Conservation (phyloP, 2,113 vertebrate species). For the Girardinichthys multiradiatus region DNA sequence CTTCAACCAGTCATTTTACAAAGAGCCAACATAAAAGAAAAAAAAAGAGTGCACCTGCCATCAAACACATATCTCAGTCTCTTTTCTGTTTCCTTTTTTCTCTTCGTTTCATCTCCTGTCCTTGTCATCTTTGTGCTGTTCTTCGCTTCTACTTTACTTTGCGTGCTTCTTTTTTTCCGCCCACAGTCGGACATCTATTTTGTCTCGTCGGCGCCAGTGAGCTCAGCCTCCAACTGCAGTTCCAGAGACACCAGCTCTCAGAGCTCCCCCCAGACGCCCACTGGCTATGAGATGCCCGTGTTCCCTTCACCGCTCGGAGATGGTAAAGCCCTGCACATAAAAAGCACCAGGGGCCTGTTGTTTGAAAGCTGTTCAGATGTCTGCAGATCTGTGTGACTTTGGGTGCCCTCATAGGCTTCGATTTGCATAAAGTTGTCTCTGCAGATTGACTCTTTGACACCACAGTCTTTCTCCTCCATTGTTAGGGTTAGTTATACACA, state of each 20-base stretch:
- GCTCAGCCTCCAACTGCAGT: slow-evolving; percentile 86
- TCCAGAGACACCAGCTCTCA: slow-evolving; percentile 91
- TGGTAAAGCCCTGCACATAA: slow-evolving; percentile 79
- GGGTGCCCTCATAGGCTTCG: neutral
- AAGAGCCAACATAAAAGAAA: slow-evolving; percentile 24
- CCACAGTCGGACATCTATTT: slow-evolving; percentile 97
- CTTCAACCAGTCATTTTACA: slow-evolving; percentile 35
- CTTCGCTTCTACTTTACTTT: slow-evolving; percentile 1
- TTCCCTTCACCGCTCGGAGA: slow-evolving; percentile 88
- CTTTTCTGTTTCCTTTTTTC: slow-evolving; percentile 2
- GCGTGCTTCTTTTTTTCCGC: slow-evolving; percentile 30
- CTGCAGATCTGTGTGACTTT: slow-evolving; percentile 49
- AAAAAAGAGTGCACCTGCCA: slow-evolving; percentile 18
- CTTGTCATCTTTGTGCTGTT: slow-evolving; percentile 9
- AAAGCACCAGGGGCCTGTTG: slow-evolving; percentile 4
- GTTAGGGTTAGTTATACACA: neutral
- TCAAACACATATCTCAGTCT: neutral
- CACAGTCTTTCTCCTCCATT: neutral
- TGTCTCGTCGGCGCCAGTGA: slow-evolving; percentile 86
- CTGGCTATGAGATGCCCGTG: slow-evolving; percentile 85
- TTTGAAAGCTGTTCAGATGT: slow-evolving; percentile 20
- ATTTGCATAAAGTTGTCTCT: slow-evolving; percentile 32
- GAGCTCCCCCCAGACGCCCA: slow-evolving; percentile 91
- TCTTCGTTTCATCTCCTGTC: slow-evolving; percentile 7
- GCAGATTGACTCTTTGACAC: neutral